A percentile compares a stretch with the other conserved stretches of the same genome.
phyloP scores from a whole-genome alignment of 2,888 invertebrate species.

The Saturnia pavonia region DNA sequence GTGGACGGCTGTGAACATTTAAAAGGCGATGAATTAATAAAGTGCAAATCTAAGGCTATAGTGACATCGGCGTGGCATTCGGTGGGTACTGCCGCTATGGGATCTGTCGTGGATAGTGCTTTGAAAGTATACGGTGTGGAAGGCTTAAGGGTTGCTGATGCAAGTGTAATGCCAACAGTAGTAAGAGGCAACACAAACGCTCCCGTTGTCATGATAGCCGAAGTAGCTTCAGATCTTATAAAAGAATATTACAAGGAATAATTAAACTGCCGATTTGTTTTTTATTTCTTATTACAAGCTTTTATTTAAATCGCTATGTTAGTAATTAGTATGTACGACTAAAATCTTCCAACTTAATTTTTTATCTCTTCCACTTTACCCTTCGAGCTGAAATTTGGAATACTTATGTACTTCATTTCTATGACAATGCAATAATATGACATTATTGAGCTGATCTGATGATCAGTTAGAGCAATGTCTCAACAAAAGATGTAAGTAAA shows the following conservation, averaged over 20 bases:
- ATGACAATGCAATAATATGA: too few relatives aligned
- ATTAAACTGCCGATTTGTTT: neutral
- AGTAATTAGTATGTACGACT: too few relatives aligned
- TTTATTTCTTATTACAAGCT: too few relatives aligned
- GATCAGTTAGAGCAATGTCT: too few relatives aligned
- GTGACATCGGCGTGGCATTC: slow-evolving; percentile 70
- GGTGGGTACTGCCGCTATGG: slow-evolving; percentile 66
- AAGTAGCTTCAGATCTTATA: slow-evolving; percentile 62
- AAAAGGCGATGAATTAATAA: slow-evolving; percentile 56
- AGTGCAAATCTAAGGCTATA: slow-evolving; percentile 60
- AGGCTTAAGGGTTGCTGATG: slow-evolving; percentile 62
- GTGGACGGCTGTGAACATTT: slow-evolving; percentile 48
- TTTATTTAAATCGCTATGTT: too few relatives aligned
- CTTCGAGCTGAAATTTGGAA: too few relatives aligned
- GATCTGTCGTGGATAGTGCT: slow-evolving; percentile 53
- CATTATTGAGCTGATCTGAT: too few relatives aligned
- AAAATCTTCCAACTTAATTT: too few relatives aligned
- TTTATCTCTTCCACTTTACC: too few relatives aligned
- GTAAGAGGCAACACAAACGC: slow-evolving; percentile 69
- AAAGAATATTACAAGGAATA: slow-evolving; percentile 39
- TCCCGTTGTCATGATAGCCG: slow-evolving; percentile 69
- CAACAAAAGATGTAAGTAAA: too few relatives aligned
- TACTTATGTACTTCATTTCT: too few relatives aligned
- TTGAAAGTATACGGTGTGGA: slow-evolving; percentile 52
- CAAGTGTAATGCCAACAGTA: slow-evolving; percentile 63